Evolutionary conservation across 2,797 vertebrate genomes (phyloP).

Genomic region (Notoglanidium macrostoma): DNA sequence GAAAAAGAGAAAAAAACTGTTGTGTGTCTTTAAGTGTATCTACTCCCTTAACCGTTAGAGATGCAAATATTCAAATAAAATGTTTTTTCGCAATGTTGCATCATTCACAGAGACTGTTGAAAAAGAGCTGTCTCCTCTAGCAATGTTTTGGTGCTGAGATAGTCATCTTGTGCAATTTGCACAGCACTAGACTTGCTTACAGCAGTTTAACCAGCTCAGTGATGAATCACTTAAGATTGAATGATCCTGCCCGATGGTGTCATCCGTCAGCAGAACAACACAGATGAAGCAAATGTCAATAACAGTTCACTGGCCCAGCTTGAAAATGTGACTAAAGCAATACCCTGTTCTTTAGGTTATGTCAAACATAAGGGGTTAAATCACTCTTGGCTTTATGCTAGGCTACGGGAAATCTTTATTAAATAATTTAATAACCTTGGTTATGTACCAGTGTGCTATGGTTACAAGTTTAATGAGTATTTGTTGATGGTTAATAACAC

Average conservation of each 20-base stretch:
- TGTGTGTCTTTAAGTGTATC: neutral
- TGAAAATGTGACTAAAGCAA: neutral
- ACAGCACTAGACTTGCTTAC: constrained; percentile 16
- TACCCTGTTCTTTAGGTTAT: neutral
- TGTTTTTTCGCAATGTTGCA: neutral
- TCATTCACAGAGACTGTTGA: neutral
- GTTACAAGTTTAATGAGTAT: neutral
- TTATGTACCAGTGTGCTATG: neutral
- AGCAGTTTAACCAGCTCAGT: constrained; percentile 14
- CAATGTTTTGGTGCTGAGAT: neutral
- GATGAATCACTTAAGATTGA: constrained; percentile 8
- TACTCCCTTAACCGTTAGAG: neutral
- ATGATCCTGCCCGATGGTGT: neutral
- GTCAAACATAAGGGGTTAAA: neutral
- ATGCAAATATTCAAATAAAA: neutral
- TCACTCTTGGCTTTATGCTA: neutral
- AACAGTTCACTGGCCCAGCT: neutral
- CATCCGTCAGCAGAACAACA: constrained; percentile 27
- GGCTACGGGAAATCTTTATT: neutral
- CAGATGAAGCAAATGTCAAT: constrained; percentile 19
- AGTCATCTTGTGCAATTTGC: neutral
- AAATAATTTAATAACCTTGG: neutral
- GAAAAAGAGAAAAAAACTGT: constrained; percentile 11
- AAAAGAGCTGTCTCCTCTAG: neutral
- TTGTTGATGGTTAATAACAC: neutral